Conservation (phyloP, 2,888 invertebrate species). For the Protonemura montana region DNA sequence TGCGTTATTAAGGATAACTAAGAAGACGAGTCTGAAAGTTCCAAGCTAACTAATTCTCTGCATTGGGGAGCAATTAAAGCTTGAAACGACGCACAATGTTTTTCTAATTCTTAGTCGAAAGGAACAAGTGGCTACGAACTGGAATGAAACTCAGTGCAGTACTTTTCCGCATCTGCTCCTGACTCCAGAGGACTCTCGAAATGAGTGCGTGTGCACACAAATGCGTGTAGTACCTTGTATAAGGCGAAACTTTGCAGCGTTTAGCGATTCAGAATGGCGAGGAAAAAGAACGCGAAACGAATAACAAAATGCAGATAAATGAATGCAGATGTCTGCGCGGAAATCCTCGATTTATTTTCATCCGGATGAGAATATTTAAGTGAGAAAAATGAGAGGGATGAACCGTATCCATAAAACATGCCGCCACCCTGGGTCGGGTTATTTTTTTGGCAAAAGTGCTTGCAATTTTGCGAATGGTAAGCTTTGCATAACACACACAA, state of each 20-base stretch:
- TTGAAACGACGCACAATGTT: neutral
- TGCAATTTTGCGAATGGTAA: neutral
- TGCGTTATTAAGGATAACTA: neutral
- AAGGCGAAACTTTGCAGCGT: neutral
- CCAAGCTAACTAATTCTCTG: neutral
- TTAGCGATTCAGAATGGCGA: neutral
- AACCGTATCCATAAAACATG: neutral
- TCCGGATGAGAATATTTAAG: conserved; percentile 5
- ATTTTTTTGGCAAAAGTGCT: neutral
- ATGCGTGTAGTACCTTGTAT: neutral
- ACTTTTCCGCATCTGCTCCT: neutral
- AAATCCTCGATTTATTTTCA: neutral
- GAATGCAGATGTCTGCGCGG: neutral
- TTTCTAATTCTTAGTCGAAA: neutral
- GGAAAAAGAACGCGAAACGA: neutral
- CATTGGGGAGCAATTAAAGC: neutral
- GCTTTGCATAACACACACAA: neutral
- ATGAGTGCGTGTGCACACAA: neutral
- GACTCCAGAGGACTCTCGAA: neutral
- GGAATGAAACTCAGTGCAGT: neutral
- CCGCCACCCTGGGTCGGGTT: neutral
- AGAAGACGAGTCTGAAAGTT: neutral
- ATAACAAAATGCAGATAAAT: neutral
- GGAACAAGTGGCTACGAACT: neutral
- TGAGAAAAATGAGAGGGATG: conserved; percentile 12